Evolutionary conservation across 2,888 invertebrate species (phyloP).

Genomic region (Drosophila merina): DNA sequence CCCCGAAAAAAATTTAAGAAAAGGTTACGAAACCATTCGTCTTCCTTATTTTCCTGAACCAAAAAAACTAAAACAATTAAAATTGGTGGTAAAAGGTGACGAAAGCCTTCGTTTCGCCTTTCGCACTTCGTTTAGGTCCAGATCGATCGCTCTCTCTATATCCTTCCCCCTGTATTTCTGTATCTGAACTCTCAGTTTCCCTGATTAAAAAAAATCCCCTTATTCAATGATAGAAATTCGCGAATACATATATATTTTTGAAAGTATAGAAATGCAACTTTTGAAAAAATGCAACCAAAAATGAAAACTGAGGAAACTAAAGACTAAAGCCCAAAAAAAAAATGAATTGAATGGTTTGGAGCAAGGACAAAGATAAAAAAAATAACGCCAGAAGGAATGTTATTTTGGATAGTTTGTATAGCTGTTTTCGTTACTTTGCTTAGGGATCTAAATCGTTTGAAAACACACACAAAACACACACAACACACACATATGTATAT

Average conservation of each 20-base stretch:
- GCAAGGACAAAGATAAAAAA: conserved; percentile 17
- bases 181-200: conserved; percentile 18
- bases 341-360: conserved; percentile 39
- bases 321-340: conserved; percentile 35
- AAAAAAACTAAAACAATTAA: conserved; percentile 45
- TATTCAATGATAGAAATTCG: conserved; percentile 43
- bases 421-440: conserved; percentile 21
- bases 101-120: conserved; percentile 20
- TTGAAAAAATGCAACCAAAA: conserved; percentile 55
- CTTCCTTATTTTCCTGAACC: not conserved
- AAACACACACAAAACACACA: conserved; percentile 11
- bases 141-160: conserved; percentile 45
- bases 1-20: conserved; percentile 23
- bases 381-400: conserved; percentile 21
- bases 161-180: conserved; percentile 42
- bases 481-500: not conserved
- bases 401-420: conserved; percentile 43
- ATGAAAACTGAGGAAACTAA: conserved; percentile 38
- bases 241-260: conserved; percentile 63
- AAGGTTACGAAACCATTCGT: conserved; percentile 23
- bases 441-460: conserved; percentile 26
- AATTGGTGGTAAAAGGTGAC: conserved; percentile 4
- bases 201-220: not conserved
- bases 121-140: conserved; percentile 25
- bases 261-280: conserved; percentile 74